phyloP scores from a whole-genome alignment of 2,113 vertebrate genomes.

The Elachura formosa region DNA sequence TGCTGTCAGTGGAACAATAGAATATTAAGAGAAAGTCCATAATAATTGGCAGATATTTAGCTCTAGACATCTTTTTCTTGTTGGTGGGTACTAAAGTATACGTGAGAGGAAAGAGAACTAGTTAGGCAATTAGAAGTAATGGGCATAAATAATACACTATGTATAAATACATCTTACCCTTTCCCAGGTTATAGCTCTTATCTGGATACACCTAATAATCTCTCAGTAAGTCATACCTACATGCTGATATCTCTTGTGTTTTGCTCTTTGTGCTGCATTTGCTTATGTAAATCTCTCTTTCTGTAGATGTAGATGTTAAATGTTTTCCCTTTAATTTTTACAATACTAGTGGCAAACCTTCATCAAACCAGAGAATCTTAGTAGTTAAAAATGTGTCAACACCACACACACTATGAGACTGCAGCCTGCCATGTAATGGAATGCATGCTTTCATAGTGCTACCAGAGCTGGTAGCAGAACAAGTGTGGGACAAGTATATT shows the following conservation, averaged over 20 bases:
- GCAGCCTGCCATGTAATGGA: neutral
- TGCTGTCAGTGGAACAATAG: constrained; percentile 29
- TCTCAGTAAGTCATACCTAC: constrained; percentile 28
- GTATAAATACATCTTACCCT: neutral
- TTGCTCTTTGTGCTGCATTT: neutral
- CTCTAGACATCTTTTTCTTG: constrained; percentile 51
- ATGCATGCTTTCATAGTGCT: neutral
- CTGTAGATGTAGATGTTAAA: neutral
- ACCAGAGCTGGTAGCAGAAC: neutral
- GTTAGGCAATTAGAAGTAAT: constrained; percentile 65
- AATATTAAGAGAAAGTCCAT: constrained; percentile 58
- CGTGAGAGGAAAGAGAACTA: constrained; percentile 60
- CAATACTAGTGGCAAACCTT: neutral
- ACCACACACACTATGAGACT: neutral
- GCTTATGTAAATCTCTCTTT: neutral
- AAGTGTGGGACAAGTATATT: neutral
- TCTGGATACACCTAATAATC: constrained; percentile 12
- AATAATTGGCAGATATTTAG: constrained; percentile 63
- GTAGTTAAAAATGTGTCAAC: neutral
- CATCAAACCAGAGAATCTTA: neutral
- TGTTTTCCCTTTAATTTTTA: neutral
- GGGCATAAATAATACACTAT: constrained; percentile 41
- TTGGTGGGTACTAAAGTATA: constrained; percentile 62
- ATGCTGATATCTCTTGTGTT: neutral
- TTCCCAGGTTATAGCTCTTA: neutral